phyloP scores from a whole-genome alignment of 2,113 vertebrate genomes.

The Saguinus imperator region DNA sequence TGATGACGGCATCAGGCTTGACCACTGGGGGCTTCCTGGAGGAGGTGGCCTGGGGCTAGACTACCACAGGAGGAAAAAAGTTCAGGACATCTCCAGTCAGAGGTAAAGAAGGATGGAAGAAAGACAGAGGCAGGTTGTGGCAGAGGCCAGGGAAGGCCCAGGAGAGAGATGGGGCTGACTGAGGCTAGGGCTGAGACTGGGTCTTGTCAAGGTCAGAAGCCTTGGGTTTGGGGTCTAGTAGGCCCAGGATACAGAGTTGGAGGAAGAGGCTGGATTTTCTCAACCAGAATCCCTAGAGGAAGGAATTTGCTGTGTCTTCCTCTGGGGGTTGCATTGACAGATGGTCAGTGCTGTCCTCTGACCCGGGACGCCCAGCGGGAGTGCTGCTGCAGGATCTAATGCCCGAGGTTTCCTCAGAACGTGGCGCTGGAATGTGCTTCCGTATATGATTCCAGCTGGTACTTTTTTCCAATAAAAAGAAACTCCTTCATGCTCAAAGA shows the following conservation, averaged over 20 bases:
- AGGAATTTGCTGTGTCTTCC: neutral
- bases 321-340: neutral
- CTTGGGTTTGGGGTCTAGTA: neutral
- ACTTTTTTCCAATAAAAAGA: neutral
- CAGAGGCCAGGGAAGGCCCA: neutral
- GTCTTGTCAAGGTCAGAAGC: neutral
- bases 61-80: neutral
- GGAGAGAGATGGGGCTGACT: neutral
- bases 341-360: neutral
- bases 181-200: neutral
- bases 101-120: neutral
- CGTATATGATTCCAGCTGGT: neutral
- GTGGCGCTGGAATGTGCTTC: neutral
- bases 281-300: neutral
- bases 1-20: neutral
- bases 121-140: neutral
- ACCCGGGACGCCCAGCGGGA: neutral
- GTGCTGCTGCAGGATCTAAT: neutral
- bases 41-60: neutral
- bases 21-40: neutral
- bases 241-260: neutral
- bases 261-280: neutral
- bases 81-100: neutral
- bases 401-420: fast-evolving
- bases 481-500: neutral